These are phyloP conservation scores for Daktulosphaira vitifoliae DNA, from an alignment of 1,140 invertebrate species.

Conservation along the genomic window DNA sequence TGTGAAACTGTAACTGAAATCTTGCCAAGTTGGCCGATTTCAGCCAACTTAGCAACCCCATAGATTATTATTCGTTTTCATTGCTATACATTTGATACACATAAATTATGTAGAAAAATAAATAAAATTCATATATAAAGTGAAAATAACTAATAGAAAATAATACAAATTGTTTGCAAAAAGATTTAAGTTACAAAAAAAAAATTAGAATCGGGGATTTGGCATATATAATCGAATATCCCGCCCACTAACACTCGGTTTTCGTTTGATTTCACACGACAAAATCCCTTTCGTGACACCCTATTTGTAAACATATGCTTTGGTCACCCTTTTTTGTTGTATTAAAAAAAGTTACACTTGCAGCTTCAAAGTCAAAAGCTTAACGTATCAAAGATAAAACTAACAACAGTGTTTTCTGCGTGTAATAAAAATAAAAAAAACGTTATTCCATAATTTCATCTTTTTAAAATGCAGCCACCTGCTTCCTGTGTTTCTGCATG, in stretches of 20 bases:
- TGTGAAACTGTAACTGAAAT: conserved; percentile 18
- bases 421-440: no score
- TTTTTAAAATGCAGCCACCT: conserved; percentile 9
- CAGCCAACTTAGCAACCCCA: not conserved
- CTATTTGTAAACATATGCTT: conserved; percentile 10
- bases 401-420: no score
- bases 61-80: no score
- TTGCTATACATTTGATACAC: no score
- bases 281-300: conserved; percentile 16
- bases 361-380: no score
- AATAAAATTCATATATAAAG: no score
- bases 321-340: conserved; percentile 4
- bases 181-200: not conserved
- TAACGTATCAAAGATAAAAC: no score
- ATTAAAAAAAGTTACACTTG: no score
- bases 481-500: conserved; percentile 24
- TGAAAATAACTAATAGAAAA: no score
- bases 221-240: conserved; percentile 31
- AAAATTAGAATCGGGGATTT: conserved; percentile 1
- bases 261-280: conserved; percentile 31
- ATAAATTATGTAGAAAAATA: no score
- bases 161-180: not conserved
- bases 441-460: not conserved
- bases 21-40: no score
- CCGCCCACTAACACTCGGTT: conserved; percentile 32